Evolutionary conservation across 2,888 invertebrate genomes (phyloP).

Genomic region (Lysandra bellargus): DNA sequence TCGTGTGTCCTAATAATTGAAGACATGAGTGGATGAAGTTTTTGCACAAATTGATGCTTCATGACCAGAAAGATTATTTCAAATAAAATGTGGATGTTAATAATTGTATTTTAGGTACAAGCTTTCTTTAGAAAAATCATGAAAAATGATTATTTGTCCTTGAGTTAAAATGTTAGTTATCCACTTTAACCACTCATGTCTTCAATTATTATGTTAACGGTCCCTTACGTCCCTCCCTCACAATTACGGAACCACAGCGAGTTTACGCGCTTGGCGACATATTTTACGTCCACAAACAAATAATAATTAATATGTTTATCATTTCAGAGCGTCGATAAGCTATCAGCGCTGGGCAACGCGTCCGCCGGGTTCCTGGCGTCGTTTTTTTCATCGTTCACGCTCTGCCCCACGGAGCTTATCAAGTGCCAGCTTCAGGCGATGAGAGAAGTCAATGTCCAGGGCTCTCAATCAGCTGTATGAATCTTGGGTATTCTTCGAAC

Average conservation of each 20-base stretch:
- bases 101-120: no score
- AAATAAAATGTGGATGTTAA: no score
- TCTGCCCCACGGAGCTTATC: slow-evolving; percentile 98
- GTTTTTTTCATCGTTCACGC: slow-evolving; percentile 96
- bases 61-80: no score
- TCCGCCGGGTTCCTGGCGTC: slow-evolving; percentile 96
- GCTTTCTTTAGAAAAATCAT: no score
- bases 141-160: no score
- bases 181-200: no score
- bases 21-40: no score
- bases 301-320: background rate
- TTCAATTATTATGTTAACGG: no score
- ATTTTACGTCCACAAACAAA: slow-evolving; percentile 1
- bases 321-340: slow-evolving; percentile 82
- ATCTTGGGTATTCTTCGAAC: slow-evolving; percentile 61
- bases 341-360: slow-evolving; percentile 89
- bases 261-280: background rate
- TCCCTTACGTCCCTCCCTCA: background rate
- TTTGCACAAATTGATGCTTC: no score
- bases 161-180: no score
- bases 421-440: slow-evolving; percentile 98
- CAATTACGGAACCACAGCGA: background rate
- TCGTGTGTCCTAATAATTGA: no score
- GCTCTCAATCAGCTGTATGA: slow-evolving; percentile 72
- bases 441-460: slow-evolving; percentile 84